phyloP scores from a whole-genome alignment of 2,113 vertebrate genomes.

The Hystrix brachyura region DNA sequence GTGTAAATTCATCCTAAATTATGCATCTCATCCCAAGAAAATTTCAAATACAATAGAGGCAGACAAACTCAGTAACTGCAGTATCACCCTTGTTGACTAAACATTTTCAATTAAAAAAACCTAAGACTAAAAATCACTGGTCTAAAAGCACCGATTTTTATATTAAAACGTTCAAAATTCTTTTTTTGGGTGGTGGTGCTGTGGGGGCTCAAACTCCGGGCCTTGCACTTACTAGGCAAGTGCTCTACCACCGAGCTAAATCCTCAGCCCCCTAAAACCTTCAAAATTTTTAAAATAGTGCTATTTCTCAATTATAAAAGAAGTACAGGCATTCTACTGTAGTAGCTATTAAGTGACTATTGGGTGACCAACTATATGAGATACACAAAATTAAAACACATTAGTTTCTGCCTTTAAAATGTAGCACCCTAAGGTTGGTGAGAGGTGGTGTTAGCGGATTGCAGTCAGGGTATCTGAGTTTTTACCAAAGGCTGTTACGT shows the following conservation, averaged over 20 bases:
- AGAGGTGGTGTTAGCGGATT: neutral
- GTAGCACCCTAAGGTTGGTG: neutral
- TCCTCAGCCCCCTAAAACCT: neutral
- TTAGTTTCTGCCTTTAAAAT: neutral
- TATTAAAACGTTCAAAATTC: neutral
- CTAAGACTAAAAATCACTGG: neutral
- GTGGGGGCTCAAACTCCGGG: too few species aligned
- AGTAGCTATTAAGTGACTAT: neutral
- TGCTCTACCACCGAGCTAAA: too few species aligned
- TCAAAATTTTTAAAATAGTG: conserved; percentile 1
- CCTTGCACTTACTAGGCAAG: too few species aligned
- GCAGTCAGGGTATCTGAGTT: conserved; percentile 80
- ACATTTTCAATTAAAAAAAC: neutral
- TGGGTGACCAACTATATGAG: neutral
- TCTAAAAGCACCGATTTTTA: conserved; percentile 14
- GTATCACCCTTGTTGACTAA: neutral
- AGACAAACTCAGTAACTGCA: neutral
- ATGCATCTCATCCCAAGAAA: neutral
- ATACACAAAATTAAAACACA: conserved; percentile 12
- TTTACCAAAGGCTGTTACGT: conserved; percentile 85
- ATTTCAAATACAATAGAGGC: neutral
- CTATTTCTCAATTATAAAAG: conserved; percentile 35
- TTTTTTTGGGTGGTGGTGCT: neutral
- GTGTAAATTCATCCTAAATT: neutral
- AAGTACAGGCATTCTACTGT: neutral